Evolutionary conservation across 2,888 invertebrate species (phyloP).

Genomic region (Folsomia manolachei): DNA sequence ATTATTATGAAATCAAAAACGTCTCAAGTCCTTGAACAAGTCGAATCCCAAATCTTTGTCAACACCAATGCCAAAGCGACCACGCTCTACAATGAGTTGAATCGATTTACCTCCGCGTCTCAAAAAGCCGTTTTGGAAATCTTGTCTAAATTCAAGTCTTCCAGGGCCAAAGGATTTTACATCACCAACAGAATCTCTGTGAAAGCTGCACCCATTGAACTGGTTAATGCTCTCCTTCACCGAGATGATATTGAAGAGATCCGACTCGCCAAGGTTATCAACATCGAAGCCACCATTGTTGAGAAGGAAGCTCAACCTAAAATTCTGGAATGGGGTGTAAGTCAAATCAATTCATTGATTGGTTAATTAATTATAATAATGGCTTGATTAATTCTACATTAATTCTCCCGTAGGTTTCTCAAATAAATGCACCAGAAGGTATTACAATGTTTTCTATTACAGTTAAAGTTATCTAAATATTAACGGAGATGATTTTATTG

Average conservation of each 20-base stretch:
- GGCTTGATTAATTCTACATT: no score
- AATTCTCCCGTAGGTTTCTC: no score
- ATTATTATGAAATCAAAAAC: conserved; percentile 19
- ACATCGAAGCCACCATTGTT: neutral
- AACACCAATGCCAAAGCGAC: conserved; percentile 26
- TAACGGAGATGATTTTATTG: no score
- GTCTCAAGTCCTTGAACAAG: conserved; percentile 13
- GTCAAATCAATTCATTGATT: neutral
- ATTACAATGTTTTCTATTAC: no score
- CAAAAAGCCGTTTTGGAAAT: conserved; percentile 25
- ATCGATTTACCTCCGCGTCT: conserved; percentile 20
- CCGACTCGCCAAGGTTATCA: conserved; percentile 23
- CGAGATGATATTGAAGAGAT: conserved; percentile 29
- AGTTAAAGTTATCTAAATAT: no score
- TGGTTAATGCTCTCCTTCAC: conserved; percentile 16
- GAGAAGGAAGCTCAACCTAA: neutral
- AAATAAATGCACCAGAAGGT: conserved; percentile 18
- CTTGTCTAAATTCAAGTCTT: conserved; percentile 1
- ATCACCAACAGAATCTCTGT: conserved; percentile 36
- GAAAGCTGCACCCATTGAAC: neutral
- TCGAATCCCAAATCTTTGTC: conserved; percentile 20
- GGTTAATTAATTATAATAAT: no score
- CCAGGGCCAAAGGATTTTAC: conserved; percentile 27
- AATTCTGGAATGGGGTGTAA: conserved; percentile 29
- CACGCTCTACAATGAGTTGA: conserved; percentile 14